A percentile compares a stretch with the other conserved stretches of the same genome.
Conservation (phyloP, 2,113 vertebrate genomes). For the Sturnus vulgaris region DNA sequence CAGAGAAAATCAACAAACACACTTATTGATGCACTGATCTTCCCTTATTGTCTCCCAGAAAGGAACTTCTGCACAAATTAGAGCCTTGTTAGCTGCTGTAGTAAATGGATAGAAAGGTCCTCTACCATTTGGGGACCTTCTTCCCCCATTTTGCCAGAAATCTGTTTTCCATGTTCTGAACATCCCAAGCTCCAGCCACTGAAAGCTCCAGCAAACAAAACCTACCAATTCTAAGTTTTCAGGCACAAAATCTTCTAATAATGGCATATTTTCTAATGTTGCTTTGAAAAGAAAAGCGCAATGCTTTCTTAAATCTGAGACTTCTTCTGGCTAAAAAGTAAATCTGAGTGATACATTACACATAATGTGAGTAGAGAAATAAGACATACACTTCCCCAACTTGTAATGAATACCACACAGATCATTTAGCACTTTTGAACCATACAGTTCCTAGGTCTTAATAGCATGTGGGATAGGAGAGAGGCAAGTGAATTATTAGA, state of each 20-base stretch:
- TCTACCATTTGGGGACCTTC: not conserved
- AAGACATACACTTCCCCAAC: not conserved
- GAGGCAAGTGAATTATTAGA: not conserved
- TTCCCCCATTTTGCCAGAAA: not conserved
- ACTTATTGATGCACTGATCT: accelerated
- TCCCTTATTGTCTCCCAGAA: not conserved
- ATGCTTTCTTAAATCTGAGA: not conserved
- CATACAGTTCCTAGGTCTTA: not conserved
- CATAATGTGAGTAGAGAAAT: not conserved
- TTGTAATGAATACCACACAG: not conserved
- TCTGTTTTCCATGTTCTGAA: not conserved
- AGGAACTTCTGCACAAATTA: not conserved
- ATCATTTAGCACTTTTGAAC: not conserved
- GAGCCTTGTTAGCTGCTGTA: not conserved
- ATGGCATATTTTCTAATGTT: not conserved
- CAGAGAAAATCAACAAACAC: not conserved
- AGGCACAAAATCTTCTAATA: not conserved
- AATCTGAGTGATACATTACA: not conserved
- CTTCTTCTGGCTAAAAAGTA: not conserved
- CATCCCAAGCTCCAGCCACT: not conserved
- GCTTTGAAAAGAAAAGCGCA: not conserved
- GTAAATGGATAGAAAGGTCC: not conserved
- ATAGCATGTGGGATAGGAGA: not conserved
- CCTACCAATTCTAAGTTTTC: not conserved
- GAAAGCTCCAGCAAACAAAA: not conserved